Evolutionary conservation across 2,797 vertebrate genomes (phyloP).

Genomic region (Diglossa cyanea): DNA sequence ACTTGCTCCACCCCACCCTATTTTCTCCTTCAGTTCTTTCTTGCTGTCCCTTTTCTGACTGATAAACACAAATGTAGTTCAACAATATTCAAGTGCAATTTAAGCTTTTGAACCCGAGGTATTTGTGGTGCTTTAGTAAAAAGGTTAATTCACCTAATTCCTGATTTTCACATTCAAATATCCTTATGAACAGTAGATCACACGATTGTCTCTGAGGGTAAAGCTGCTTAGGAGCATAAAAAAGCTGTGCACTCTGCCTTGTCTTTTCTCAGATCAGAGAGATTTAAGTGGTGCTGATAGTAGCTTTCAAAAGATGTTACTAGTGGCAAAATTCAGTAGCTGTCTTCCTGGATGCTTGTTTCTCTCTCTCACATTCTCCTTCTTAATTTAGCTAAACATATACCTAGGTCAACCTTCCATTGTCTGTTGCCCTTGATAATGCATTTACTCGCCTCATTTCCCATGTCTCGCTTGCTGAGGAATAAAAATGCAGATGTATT

Average conservation of each 20-base stretch:
- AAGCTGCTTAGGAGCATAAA: constrained; percentile 7
- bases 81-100: neutral
- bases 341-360: neutral
- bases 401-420: neutral
- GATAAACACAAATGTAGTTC: neutral
- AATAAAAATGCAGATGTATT: neutral
- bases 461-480: neutral
- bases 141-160: neutral
- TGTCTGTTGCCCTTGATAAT: neutral
- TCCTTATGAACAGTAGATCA: neutral
- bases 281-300: neutral
- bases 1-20: neutral
- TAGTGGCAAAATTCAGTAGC: constrained; percentile 19
- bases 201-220: neutral
- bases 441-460: neutral
- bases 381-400: constrained; percentile 13
- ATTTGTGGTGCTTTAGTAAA: neutral
- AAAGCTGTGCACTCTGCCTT: neutral
- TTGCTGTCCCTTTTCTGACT: neutral
- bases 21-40: neutral
- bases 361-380: neutral
- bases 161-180: constrained; percentile 23
- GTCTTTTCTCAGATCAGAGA: constrained; percentile 33
- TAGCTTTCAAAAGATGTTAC: constrained; percentile 5
- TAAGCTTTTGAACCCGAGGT: neutral